These are phyloP conservation scores for Montipora capricornis DNA, from an alignment of 64 coral and sea anemone genomes.

Conservation along the genomic window DNA sequence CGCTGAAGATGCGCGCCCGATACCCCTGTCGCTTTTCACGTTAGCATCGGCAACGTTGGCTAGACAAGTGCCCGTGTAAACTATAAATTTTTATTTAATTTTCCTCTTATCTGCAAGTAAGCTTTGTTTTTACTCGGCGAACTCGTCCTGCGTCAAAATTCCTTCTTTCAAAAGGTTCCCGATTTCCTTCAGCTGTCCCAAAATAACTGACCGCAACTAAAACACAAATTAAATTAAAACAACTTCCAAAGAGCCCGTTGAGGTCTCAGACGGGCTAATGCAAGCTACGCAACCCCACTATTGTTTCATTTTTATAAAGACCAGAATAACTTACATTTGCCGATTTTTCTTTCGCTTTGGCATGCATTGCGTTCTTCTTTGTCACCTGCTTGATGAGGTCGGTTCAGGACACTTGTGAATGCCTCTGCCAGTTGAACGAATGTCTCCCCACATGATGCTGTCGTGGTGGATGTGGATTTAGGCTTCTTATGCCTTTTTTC, in stretches of 20 bases:
- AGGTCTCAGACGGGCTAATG: too few relatives aligned
- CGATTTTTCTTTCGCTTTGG: too few relatives aligned
- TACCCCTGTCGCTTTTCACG: background rate
- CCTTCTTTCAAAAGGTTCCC: conserved; percentile 3
- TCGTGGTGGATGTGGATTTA: too few relatives aligned
- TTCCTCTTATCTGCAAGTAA: conserved; percentile 8
- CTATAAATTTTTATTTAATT: conserved; percentile 10
- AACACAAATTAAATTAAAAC: background rate
- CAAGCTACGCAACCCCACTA: too few relatives aligned
- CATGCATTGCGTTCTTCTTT: too few relatives aligned
- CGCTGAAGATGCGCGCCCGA: background rate
- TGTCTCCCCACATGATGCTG: too few relatives aligned
- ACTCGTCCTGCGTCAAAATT: conserved; percentile 5
- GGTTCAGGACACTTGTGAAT: too few relatives aligned
- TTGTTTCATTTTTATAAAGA: too few relatives aligned
- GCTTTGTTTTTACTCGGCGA: conserved; percentile 9
- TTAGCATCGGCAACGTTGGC: background rate
- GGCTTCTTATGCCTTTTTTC: too few relatives aligned
- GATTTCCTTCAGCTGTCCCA: conserved; percentile 4
- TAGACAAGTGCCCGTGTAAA: background rate
- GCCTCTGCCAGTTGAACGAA: too few relatives aligned
- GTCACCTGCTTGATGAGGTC: too few relatives aligned
- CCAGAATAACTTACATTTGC: too few relatives aligned
- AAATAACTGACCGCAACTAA: conserved; percentile 11
- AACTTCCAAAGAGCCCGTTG: background rate